These are phyloP conservation scores for Butastur rufipennis DNA, from an alignment of 2,113 vertebrate genomes.

Conservation along the genomic window DNA sequence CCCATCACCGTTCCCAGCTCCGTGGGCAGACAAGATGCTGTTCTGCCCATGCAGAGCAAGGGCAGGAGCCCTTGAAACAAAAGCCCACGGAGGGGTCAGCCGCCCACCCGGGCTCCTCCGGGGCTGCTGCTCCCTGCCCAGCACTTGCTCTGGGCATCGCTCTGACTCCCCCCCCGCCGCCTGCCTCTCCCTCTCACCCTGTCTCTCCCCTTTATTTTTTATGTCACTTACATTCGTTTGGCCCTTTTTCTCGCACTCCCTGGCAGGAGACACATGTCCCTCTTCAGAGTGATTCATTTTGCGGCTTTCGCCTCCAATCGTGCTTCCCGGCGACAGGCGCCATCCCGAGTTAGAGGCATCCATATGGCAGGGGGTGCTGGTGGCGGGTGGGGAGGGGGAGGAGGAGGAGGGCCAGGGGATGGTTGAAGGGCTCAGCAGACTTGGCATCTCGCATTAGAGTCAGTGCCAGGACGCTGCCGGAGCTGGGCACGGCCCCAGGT, in stretches of 20 bases:
- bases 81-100: neutral
- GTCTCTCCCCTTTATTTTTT: constrained; percentile 36
- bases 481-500: constrained; percentile 54
- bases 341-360: constrained; percentile 24
- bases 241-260: constrained; percentile 3
- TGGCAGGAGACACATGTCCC: constrained; percentile 72
- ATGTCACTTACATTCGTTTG: constrained; percentile 57
- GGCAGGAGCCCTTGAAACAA: neutral
- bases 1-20: neutral
- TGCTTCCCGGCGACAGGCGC: constrained; percentile 6
- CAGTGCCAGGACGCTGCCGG: constrained; percentile 49
- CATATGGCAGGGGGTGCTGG: constrained; percentile 52
- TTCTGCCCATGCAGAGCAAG: neutral
- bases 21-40: too few relatives aligned
- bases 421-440: constrained; percentile 30
- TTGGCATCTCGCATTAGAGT: constrained; percentile 20
- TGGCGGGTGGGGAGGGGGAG: neutral
- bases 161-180: neutral
- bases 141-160: neutral
- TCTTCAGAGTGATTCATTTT: constrained; percentile 44
- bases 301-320: neutral
- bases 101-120: neutral
- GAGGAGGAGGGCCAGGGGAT: neutral
- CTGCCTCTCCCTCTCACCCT: neutral
- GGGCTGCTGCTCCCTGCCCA: neutral